phyloP scores from a whole-genome alignment of 2,888 invertebrate genomes.

The Caenorhabditis uteleia region DNA sequence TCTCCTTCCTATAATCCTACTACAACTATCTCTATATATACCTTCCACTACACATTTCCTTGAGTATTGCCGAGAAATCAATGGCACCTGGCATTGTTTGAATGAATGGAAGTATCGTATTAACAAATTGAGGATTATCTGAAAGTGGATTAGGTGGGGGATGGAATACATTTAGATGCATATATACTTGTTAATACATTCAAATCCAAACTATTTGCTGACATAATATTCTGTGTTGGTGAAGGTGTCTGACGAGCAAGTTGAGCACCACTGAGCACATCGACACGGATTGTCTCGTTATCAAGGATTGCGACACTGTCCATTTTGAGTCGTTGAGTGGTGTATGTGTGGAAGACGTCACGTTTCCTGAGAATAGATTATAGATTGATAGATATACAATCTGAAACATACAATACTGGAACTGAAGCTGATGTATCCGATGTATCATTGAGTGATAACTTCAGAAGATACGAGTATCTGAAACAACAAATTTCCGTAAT shows the following conservation, averaged over 20 bases:
- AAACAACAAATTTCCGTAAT: background rate
- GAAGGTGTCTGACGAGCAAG: constrained; percentile 22
- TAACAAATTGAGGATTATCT: no score
- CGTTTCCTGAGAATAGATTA: constrained; percentile 24
- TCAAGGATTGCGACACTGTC: constrained; percentile 48
- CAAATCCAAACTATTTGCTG: constrained; percentile 1
- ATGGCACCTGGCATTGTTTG: no score
- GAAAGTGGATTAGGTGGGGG: no score
- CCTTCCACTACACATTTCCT: no score
- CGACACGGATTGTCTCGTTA: constrained; percentile 44
- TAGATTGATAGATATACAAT: background rate
- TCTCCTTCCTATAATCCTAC: no score
- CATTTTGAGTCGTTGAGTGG: constrained; percentile 30
- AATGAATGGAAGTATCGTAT: no score
- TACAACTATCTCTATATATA: no score
- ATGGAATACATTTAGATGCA: no score
- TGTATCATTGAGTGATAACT: no score
- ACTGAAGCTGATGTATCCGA: no score
- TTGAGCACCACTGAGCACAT: constrained; percentile 42
- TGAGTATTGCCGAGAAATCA: no score
- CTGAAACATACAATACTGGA: background rate
- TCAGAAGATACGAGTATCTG: background rate
- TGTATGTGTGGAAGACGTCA: constrained; percentile 47
- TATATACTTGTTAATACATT: background rate
- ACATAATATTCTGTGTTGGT: constrained; percentile 8